Base-by-base conservation (phyloP, 1,140 invertebrate species). In the Eupristina koningsbergeri region DNA sequence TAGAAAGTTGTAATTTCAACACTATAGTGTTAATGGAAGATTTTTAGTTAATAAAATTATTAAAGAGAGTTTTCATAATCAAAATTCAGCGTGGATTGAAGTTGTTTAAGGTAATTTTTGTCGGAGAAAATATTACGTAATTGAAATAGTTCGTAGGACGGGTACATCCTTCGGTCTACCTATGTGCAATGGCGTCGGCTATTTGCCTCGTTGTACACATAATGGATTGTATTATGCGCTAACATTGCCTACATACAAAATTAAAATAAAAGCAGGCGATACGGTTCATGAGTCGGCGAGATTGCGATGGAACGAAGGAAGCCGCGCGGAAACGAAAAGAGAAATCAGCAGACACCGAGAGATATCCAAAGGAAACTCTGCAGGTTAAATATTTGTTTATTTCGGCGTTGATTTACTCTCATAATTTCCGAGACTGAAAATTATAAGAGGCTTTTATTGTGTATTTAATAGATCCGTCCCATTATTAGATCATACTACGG, bases 381-480 rank as follows among this genome's bases (percentile, higher is more conserved):
- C 41, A 76, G 45, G 74, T 73, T 50, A 71, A 63, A 74, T 81
- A 75, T 75, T 83, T 83, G 81, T 83, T 83, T 83, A 83, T 83
- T 83, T 77, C 50, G n/a, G 45, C 81, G 29, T 1, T 76, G 81
- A 83, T 83, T 83, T 83, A 77, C 81, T 67, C 39, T 67, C 34
- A 64, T 71, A 81, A 81, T 81, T 81, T 75, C 53, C 47, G 69
- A 81, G 80, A 34, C 45, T 41, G 80, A 45, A 80, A 69, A 80
- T 80, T 80, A 80, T 64, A 69, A 69, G 64, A 50, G 15, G 78
- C 0, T 26, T 17, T 34, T 71, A 3, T 58, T 69, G 61, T 34
- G 26, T 53, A 69, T 64, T 69, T 50, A 31, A 80, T 50, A 64
- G 64, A 80, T 80, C 31, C 29, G 78, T 15, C 5, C 17, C 17